Evolutionary conservation across 2,113 vertebrate species (phyloP).

Genomic region (Apaloderma vittatum): DNA sequence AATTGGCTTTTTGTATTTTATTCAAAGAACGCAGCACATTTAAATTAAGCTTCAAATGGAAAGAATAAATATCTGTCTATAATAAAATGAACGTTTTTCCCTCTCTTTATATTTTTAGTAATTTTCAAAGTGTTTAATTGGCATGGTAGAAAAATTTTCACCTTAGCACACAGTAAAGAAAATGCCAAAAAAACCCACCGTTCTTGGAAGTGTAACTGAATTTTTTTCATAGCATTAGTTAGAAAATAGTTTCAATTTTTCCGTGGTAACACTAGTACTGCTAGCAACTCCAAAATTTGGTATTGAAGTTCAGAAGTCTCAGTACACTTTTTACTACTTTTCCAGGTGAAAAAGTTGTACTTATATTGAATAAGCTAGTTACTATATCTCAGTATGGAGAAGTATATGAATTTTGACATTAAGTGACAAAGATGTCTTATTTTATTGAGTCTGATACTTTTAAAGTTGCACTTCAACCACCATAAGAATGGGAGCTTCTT

Average conservation of each 20-base stretch:
- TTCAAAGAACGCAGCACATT: constrained; percentile 22
- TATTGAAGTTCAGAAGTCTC: not conserved
- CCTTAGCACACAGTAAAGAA: not conserved
- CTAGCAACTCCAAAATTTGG: not conserved
- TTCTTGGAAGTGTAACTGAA: not conserved
- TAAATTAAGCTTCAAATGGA: constrained; percentile 8
- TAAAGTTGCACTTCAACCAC: not conserved
- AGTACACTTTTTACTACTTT: not conserved
- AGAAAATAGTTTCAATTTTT: not conserved
- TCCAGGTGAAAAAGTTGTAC: not conserved
- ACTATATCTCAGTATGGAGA: not conserved
- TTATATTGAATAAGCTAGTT: not conserved
- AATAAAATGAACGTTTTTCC: not conserved
- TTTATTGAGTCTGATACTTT: constrained; percentile 5
- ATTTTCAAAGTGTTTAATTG: not conserved
- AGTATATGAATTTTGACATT: constrained; percentile 2
- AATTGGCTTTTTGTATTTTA: constrained; percentile 65
- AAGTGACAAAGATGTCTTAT: not conserved
- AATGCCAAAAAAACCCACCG: fast-evolving
- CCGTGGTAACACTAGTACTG: not conserved
- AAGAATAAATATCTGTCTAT: constrained; percentile 3
- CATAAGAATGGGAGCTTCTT: not conserved
- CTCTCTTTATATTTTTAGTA: not conserved
- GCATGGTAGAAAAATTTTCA: not conserved
- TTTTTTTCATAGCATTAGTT: not conserved